Percentiles rank a stretch among this genome's conserved stretches.
Conservation (phyloP, 2,888 invertebrate species). For the Ophioninae sp. region DNA sequence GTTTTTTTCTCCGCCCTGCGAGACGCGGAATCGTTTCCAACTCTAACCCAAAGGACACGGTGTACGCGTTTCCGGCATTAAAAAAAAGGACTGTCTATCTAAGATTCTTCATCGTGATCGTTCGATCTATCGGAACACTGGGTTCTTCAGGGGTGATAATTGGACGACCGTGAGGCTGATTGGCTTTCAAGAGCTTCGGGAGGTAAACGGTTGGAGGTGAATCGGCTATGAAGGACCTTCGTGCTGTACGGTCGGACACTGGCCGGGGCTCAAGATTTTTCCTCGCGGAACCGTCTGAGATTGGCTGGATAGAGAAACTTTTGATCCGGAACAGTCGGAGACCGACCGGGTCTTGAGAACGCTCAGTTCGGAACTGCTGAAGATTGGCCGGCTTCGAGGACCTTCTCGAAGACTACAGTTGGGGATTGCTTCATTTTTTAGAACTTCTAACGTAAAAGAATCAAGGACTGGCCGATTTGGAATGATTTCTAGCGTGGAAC, state of each 20-base stretch:
- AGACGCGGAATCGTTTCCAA: conserved; percentile 41
- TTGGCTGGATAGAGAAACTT: not conserved
- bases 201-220: not conserved
- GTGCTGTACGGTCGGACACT: not conserved
- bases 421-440: too few relatives aligned
- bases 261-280: not conserved
- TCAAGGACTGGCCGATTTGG: too few relatives aligned
- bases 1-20: conserved; percentile 1
- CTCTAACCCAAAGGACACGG: conserved; percentile 39
- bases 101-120: not conserved
- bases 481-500: too few relatives aligned
- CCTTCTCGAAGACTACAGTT: not conserved
- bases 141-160: not conserved
- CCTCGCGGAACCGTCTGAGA: not conserved
- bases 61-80: conserved; percentile 24
- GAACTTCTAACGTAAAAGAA: too few relatives aligned
- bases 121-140: not conserved
- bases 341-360: not conserved
- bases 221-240: not conserved
- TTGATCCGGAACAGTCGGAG: not conserved
- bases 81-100: too few relatives aligned
- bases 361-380: not conserved
- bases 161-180: not conserved
- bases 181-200: not conserved
- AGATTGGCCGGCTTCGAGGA: not conserved